Base-by-base conservation (phyloP, 1,140 invertebrate species). In the Heliconius himera region DNA sequence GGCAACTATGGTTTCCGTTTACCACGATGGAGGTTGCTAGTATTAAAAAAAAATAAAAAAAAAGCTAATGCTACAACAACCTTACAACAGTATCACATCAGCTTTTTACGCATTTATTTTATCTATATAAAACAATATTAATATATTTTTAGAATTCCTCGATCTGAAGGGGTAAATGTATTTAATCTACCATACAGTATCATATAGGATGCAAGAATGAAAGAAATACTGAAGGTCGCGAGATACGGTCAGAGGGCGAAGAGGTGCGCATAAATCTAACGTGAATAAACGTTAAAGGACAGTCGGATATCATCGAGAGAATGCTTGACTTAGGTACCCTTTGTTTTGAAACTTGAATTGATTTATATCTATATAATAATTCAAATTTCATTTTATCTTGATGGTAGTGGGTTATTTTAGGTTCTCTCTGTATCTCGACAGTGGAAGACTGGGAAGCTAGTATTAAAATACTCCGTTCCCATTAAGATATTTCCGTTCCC, bases 221-320 rank as follows among this genome's bases (percentile, higher is more conserved):
- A 60, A 60, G 54, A 60, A 60, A 60, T 60, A 60, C n/a, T 60
- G n/a, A 60, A 9, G 54, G 54, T 60, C 54, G 54, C 8, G 54
- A 60, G 54, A 60, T 60, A 60, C 54, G 54, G 54, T 60, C 54
- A 60, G 54, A 60, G 54, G n/a, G 54, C n/a, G n/a, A 26, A 60
- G 54, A 60, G 54, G 54, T 11, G 26, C 54, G 54, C 54, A 60
- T 60, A 60, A 60, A 60, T 60, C 54, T 60, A 60, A 22, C 54
- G 26, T 60, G 54, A 60, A 60, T 60, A 60, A 60, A 60, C 54
- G 54, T 22, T 26, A 60, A 60, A 22, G 54, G 54, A 60, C 54
- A 26, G n/a, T n/a, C 54, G 8, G 54, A 60, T 60, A 60, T 60
- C 54, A 60, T 60, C 54, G 54, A 60, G 20, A 13, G n/a, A 60